These are phyloP conservation scores for Agelastica alni DNA, from an alignment of 2,888 invertebrate genomes.

Conservation along the genomic window DNA sequence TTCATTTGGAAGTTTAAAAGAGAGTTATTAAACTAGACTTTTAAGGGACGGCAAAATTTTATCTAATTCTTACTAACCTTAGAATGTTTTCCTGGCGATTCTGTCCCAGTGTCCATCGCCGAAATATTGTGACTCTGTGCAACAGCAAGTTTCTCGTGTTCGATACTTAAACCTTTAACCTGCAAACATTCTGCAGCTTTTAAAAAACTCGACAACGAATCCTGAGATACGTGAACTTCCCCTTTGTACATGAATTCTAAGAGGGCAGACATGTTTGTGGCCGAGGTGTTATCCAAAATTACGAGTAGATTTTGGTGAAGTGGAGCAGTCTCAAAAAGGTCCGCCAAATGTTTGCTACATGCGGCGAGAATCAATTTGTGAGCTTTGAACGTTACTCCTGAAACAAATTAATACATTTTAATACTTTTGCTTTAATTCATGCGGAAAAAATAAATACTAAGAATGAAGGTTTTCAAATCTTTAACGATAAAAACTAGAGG, in stretches of 20 bases:
- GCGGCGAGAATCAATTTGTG: slow-evolving; percentile 90
- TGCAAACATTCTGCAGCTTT: slow-evolving; percentile 90
- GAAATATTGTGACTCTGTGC: slow-evolving; percentile 57
- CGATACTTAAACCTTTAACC: slow-evolving; percentile 79
- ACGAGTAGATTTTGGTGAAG: slow-evolving; percentile 81
- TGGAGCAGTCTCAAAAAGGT: slow-evolving; percentile 86
- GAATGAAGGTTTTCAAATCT: too few species aligned
- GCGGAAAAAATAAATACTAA: too few species aligned
- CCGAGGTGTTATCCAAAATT: slow-evolving; percentile 86
- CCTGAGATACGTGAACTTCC: slow-evolving; percentile 91
- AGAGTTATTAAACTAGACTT: too few species aligned
- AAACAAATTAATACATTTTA: slow-evolving; percentile 40
- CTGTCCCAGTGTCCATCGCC: slow-evolving; percentile 52
- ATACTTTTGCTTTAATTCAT: background rate
- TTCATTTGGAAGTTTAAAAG: too few species aligned
- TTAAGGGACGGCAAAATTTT: too few species aligned
- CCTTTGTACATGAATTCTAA: slow-evolving; percentile 95
- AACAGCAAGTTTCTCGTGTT: slow-evolving; percentile 69
- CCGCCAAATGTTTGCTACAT: slow-evolving; percentile 91
- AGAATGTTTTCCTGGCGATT: slow-evolving; percentile 52
- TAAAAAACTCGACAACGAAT: slow-evolving; percentile 86
- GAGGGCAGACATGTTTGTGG: slow-evolving; percentile 87
- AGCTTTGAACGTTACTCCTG: slow-evolving; percentile 89
- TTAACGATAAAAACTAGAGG: too few species aligned
- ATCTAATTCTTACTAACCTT: slow-evolving; percentile 45